Evolutionary conservation across 2,888 invertebrate genomes (phyloP), one percentile per base, ranked within the genome.

Genomic region (Polydrusus pterygomalis): DNA sequence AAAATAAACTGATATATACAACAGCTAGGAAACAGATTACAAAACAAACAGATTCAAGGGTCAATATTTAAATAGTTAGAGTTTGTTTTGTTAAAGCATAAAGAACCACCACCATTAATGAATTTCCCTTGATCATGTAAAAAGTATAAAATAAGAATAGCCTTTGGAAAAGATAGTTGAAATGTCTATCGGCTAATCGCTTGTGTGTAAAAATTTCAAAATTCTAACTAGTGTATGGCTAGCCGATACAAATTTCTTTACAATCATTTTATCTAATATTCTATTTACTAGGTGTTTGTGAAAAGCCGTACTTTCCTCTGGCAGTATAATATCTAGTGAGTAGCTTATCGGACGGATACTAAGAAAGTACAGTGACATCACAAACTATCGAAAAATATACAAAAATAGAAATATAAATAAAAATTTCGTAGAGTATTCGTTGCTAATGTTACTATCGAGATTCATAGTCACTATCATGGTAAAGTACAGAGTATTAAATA

Each of bases 111-210:
- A 86, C 85, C 87, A 85, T 85, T 85, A 77, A 82, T 82, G 79
- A 77, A 77, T 80, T 83, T 80, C 83, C 85, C 85, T 85, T 85
- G 86, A 86, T 84, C 85, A 82, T 81, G 75, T 79, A 79, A 81
- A 67, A 67, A 60, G 43, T 63, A 45, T 47, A 77, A 75, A 63
- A 75, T 81, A 79, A 77, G 77, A 77, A 80, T 81, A 87, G 87
- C 87, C 87, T 84, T 72, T 86, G 87, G 87, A 87, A 87, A 87
- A 87, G 87, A 86, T 86, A 84, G 84, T 51, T 60, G 75, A 80
- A 84, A 84, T 81, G 82, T 75, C 70, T 79, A 80, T 72, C 47
- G 49, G 70, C 80, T 80, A 75, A 75, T 75, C 62, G 64, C 64
- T 51, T 15, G 25, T 20, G 30, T 63, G 54, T 56, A 70, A 43